Conservation (phyloP, 2,797 vertebrate genomes). For the Helicolenus hilgendorfi region DNA sequence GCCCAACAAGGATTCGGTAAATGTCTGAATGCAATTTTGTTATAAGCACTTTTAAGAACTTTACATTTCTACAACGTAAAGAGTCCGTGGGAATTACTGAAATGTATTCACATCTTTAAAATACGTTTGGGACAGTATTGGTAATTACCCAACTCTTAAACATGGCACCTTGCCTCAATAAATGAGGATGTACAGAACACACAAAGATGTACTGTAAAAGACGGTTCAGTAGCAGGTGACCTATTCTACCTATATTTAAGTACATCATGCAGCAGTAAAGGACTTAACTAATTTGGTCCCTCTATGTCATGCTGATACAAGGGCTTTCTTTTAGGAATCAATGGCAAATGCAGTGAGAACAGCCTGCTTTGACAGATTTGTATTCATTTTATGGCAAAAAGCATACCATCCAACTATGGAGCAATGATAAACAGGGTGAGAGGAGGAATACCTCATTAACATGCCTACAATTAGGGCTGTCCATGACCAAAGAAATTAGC, state of each 20-base stretch:
- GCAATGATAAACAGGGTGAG: not conserved
- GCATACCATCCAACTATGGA: not conserved
- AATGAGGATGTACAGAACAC: not conserved
- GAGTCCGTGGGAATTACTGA: not conserved
- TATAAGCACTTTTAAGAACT: not conserved
- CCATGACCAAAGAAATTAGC: too few relatives aligned
- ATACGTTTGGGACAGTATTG: not conserved
- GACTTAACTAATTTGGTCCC: not conserved
- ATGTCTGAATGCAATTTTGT: not conserved
- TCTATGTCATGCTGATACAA: not conserved
- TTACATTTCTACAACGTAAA: not conserved
- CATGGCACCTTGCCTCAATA: not conserved
- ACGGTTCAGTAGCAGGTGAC: not conserved
- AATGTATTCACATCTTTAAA: conserved; percentile 1
- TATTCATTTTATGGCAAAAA: not conserved
- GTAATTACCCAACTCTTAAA: not conserved
- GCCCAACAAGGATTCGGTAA: not conserved
- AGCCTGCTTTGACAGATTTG: not conserved
- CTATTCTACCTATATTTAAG: not conserved
- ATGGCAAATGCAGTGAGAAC: not conserved
- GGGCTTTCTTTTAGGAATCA: too few relatives aligned
- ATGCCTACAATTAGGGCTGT: too few relatives aligned
- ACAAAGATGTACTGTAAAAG: not conserved
- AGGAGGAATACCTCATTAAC: not conserved
- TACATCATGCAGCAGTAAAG: not conserved